phyloP scores from a whole-genome alignment of 2,888 invertebrate genomes.

The Oeneis ivallda region DNA sequence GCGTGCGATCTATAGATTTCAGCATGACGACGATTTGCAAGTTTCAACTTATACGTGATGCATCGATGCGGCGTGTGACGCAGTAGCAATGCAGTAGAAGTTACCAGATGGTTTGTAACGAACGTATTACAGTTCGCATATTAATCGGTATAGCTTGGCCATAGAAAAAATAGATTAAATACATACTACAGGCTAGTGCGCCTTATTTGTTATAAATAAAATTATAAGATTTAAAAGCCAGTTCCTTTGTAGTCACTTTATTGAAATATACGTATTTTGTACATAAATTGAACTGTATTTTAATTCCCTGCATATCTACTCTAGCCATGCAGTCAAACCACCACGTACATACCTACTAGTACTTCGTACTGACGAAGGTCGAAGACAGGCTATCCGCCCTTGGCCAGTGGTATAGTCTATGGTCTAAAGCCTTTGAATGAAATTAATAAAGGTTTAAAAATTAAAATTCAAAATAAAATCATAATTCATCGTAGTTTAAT shows the following conservation, averaged over 20 bases:
- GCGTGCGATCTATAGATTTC: no score
- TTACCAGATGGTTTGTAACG: slow-evolving; percentile 31
- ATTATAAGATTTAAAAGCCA: slow-evolving; percentile 48
- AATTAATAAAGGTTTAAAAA: not conserved
- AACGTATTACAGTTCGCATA: slow-evolving; percentile 11
- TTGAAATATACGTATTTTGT: slow-evolving; percentile 65
- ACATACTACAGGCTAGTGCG: slow-evolving; percentile 54
- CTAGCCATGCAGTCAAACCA: not conserved
- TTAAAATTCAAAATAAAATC: slow-evolving; percentile 26
- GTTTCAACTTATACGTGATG: not conserved
- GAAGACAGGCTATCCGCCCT: no score
- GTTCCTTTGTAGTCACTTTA: slow-evolving; percentile 69
- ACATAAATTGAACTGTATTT: slow-evolving; percentile 43
- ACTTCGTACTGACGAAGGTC: no score
- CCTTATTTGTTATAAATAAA: slow-evolving; percentile 50
- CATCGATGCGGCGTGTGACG: not conserved
- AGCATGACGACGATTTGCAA: no score
- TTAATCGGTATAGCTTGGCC: slow-evolving; percentile 36
- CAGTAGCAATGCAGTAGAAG: slow-evolving; percentile 16
- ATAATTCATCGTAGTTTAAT: slow-evolving; percentile 68
- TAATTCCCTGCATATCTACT: not conserved
- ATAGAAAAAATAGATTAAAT: slow-evolving; percentile 34
- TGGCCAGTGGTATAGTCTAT: no score
- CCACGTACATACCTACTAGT: not conserved
- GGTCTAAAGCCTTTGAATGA: no score